Base-by-base conservation (phyloP, 2,888 invertebrate genomes). In the Parasteatoda lunata region DNA sequence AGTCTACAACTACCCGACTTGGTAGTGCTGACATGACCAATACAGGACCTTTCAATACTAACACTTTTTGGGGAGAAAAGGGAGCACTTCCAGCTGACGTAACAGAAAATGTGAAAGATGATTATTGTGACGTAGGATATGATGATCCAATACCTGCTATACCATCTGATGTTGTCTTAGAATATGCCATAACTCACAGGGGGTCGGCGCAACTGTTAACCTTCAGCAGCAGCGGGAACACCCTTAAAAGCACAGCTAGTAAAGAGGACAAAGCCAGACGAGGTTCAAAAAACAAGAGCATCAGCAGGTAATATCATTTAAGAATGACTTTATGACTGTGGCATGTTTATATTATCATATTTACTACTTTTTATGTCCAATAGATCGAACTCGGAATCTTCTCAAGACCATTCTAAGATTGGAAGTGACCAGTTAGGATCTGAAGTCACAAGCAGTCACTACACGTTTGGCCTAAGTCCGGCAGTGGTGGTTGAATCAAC, bases 341-440 rank as follows among this genome's bases (percentile, higher is more conserved):
- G n/a, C 9, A 59, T 59, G 9, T 59, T 59, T 6, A 30, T 30
- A 30, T 30, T 30, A 30, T 30, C 30, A 30, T 30, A 30, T 30
- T 30, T 30, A 30, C 30, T 1, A 30, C 30, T 30, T 30, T 30
- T 30, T 30, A 1, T 30, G 30, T 30, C 30, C 30, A 30, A 30
- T 30, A 84, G 85, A 66, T 86, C 85, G 6, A 86, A 86, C 47
- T 86, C 85, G 1, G 85, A 86, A 77, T 76, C 85, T 9, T 86
- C 85, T 8, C 85, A 86, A 77, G 85, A 80, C 8, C 79, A 79
- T 2, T 77, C 84, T 9, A 78, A 79, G 70, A 9, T 71, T 11
- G 68, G 75, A 8, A 54, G 68, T 15, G 84, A 79, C 11, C 70
- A 70, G n/a, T 48, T 52, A 1, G 65, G 65, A 54, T 59, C 80